Conservation (phyloP, 2,113 vertebrate genomes). For the Myanophis thanlyinensis region DNA sequence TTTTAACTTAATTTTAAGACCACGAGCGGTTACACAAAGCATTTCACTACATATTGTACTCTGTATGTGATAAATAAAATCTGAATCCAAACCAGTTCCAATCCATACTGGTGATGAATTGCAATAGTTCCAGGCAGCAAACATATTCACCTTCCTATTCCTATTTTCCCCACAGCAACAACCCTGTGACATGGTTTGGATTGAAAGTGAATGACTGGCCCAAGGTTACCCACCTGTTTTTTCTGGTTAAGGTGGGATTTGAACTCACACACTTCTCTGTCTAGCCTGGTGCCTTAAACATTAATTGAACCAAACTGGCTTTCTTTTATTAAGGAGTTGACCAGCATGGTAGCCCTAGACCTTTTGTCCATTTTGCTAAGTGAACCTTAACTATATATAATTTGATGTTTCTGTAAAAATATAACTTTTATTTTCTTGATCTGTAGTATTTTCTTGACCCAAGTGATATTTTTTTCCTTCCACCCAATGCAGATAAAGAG, state of each 20-base stretch:
- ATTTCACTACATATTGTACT: too few species aligned
- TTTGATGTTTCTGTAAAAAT: not conserved
- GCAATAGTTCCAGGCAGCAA: not conserved
- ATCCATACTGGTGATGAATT: not conserved
- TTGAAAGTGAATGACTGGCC: not conserved
- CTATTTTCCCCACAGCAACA: not conserved
- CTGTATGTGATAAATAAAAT: too few species aligned
- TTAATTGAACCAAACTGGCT: not conserved
- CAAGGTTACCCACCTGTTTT: not conserved
- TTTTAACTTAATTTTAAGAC: too few species aligned
- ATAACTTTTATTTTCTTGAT: slow-evolving; percentile 8
- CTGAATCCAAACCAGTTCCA: too few species aligned
- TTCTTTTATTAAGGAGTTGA: not conserved
- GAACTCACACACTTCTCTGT: not conserved
- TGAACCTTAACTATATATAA: slow-evolving; percentile 11
- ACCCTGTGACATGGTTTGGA: not conserved
- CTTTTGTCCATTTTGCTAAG: slow-evolving; percentile 32
- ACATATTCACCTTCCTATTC: not conserved
- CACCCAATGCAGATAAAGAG: not conserved
- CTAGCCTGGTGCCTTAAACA: too few species aligned
- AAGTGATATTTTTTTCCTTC: not conserved
- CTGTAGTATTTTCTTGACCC: not conserved
- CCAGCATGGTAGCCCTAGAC: not conserved
- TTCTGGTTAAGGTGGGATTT: too few species aligned
- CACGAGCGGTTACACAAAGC: too few species aligned